These are phyloP conservation scores for Hymenochirus boettgeri DNA, from an alignment of 2,113 vertebrate genomes.

Conservation along the genomic window DNA sequence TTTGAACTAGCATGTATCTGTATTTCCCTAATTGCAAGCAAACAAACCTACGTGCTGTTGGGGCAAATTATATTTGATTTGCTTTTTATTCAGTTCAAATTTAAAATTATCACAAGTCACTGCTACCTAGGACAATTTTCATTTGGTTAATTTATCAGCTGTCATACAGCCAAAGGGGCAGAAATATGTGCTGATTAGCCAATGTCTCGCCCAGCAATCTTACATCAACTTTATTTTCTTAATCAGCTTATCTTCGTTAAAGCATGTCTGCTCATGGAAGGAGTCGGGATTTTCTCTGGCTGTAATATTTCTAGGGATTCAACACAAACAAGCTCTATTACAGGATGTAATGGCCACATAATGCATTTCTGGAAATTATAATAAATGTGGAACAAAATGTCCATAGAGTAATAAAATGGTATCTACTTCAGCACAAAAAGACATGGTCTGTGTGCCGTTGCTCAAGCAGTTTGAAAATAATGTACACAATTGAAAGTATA, in stretches of 20 bases:
- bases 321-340: neutral
- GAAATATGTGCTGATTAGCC: slow-evolving; percentile 1
- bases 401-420: no score
- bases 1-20: neutral
- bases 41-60: neutral
- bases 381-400: no score
- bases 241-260: slow-evolving; percentile 11
- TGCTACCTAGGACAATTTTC: slow-evolving; percentile 4
- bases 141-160: slow-evolving; percentile 11
- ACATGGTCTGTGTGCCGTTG: no score
- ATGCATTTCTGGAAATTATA: no score
- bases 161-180: neutral
- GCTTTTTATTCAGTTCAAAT: slow-evolving; percentile 1
- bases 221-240: slow-evolving; percentile 15
- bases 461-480: no score
- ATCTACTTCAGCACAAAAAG: no score
- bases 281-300: neutral
- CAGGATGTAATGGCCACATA: no score
- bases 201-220: neutral
- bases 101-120: slow-evolving; percentile 1
- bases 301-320: neutral
- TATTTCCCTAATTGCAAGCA: slow-evolving; percentile 16
- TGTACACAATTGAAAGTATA: no score
- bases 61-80: slow-evolving; percentile 8
- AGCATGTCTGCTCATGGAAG: neutral